These are phyloP conservation scores for Nebria ingens DNA, from an alignment of 1,140 invertebrate genomes.

Conservation along the genomic window DNA sequence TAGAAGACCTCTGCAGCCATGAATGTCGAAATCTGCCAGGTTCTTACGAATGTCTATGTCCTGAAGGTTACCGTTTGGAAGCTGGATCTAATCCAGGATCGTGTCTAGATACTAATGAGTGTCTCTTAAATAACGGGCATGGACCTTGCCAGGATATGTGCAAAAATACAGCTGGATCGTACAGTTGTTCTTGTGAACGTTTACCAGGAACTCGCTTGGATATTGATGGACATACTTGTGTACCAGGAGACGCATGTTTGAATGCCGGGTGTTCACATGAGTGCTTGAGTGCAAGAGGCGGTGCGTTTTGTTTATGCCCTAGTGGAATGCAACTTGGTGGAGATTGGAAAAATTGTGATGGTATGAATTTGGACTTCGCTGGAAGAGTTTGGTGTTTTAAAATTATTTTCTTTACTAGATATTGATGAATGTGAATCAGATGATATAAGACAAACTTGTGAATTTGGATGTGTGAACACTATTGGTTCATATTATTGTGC, in stretches of 20 bases:
- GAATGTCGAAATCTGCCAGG: conserved; percentile 55
- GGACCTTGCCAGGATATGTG: conserved; percentile 54
- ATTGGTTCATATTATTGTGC: background rate
- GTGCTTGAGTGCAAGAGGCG: background rate
- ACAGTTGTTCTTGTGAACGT: conserved; percentile 47
- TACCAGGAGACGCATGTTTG: conserved; percentile 46
- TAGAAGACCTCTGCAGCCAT: conserved; percentile 35
- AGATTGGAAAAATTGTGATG: conserved; percentile 36
- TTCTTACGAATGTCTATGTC: conserved; percentile 57
- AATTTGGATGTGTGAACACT: background rate
- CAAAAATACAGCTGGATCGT: conserved; percentile 46
- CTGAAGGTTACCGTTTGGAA: conserved; percentile 36
- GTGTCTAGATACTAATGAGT: conserved; percentile 49
- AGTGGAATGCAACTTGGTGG: background rate
- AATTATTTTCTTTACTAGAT: too few relatives aligned
- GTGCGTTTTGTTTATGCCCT: background rate
- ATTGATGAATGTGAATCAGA: background rate
- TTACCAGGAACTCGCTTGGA: conserved; percentile 47
- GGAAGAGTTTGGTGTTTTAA: too few relatives aligned
- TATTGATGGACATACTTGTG: conserved; percentile 41
- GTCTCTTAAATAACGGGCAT: conserved; percentile 46
- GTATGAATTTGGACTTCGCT: conserved; percentile 36
- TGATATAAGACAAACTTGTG: background rate
- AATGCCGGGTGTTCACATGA: conserved; percentile 31
- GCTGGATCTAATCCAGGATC: background rate